Evolutionary conservation across 2,113 vertebrate species (phyloP).

Genomic region (Pteruthius melanotis): DNA sequence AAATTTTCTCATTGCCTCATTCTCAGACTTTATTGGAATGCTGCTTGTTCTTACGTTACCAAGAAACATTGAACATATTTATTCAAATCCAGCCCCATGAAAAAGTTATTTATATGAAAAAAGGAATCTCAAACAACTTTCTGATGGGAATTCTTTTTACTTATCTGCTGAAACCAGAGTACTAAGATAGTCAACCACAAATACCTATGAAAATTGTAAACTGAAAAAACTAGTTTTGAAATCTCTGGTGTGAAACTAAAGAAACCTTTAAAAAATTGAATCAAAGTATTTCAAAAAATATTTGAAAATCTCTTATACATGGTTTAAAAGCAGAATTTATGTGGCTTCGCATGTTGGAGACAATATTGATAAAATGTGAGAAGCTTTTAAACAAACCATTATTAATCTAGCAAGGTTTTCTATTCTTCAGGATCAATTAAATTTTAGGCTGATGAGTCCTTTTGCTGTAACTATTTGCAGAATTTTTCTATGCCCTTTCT

Average conservation of each 20-base stretch:
- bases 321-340: not conserved
- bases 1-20: not conserved
- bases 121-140: not conserved
- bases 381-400: not conserved
- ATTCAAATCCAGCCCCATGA: not conserved
- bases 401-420: not conserved
- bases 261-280: not conserved
- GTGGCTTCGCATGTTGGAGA: not conserved
- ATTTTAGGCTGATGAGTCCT: not conserved
- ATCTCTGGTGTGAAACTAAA: not conserved
- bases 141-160: not conserved
- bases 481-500: not conserved
- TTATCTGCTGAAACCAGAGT: not conserved
- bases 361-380: not conserved
- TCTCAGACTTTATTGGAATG: not conserved
- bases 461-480: not conserved
- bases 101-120: not conserved
- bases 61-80: not conserved
- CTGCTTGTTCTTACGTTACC: not conserved
- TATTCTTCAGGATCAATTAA: not conserved
- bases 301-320: not conserved
- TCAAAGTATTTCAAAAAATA: not conserved
- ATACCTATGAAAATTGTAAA: not conserved
- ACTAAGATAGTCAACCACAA: not conserved
- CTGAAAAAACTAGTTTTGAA: not conserved